Base-by-base conservation (phyloP, 2,113 vertebrate species). In the Lampris megalopsis region DNA sequence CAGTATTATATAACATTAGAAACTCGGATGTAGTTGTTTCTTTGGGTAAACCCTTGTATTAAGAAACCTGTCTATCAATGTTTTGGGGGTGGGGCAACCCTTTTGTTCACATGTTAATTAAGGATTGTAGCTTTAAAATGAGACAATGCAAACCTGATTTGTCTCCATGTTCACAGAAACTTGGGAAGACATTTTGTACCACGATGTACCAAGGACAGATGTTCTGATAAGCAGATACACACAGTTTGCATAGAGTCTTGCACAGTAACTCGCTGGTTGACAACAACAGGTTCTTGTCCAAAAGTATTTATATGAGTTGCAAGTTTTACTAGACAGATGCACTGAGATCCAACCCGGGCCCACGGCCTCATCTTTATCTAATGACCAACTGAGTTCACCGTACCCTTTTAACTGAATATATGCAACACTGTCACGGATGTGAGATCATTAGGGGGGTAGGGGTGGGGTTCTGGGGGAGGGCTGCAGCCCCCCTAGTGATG, bases 391-490 rank as follows among this genome's bases (percentile, higher is more conserved):
- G 53, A 75, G 72, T 85, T 87, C 63, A 73, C 77, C 24, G 62
- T 52, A 37, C 73, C 80, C 43, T 5, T 4, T 40, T 36, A 10
- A 77, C 72, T 85, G 52, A 9, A 48, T 74, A 77, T 77, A 86
- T 90, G 75, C 80, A 82, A 87, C 84, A 83, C 69, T 80, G 80
- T 85, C 60, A 62, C 71, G 64, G 59, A 73, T 58, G 56, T 71
- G 71, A 70, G 72, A 60, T 24, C 24, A 24, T 24, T 24, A 24
- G 24, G 24, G 24, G 24, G 24, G 24, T 24, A 0, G 24, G 24
- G 24, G 24, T 24, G 24, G 24, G 24, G 24, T 24, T 24, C 24
- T 24, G 24, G 24, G 24, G 24, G 24, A 24, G 24, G 24, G 24
- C 24, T 24, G 24, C 24, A 24, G 24, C 24, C 0, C 24, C 24